Percentiles rank a stretch among this genome's conserved stretches.
Evolutionary conservation across 2,113 vertebrate genomes (phyloP).

Genomic region (Psilopogon haemacephalus): DNA sequence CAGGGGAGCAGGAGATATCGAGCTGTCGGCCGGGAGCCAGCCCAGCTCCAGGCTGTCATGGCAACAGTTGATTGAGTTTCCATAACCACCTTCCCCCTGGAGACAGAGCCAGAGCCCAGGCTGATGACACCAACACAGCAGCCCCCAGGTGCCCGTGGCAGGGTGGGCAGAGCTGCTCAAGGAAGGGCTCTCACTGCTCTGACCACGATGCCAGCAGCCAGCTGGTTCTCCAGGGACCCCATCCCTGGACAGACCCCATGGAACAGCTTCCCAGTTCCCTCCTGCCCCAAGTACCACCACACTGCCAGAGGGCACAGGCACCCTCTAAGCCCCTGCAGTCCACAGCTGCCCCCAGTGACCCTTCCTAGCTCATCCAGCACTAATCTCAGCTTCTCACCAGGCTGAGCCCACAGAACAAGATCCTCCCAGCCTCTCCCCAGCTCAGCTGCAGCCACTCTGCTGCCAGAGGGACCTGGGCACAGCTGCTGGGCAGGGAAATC

Average conservation of each 20-base stretch:
- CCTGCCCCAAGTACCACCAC: neutral
- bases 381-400: neutral
- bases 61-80: neutral
- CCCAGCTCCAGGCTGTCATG: conserved; percentile 18
- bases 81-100: accelerated
- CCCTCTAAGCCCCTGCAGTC: accelerated
- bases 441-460: too few species aligned
- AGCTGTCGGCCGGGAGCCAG: neutral
- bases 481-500: too few species aligned
- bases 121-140: neutral
- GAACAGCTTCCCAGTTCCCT: neutral
- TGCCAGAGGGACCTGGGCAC: too few species aligned
- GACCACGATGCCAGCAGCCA: accelerated
- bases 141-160: neutral
- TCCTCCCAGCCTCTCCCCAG: too few species aligned
- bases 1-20: neutral
- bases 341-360: neutral
- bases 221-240: neutral
- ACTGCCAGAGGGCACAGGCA: neutral
- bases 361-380: neutral
- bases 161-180: neutral
- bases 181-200: neutral
- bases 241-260: neutral
- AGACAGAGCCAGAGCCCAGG: neutral
- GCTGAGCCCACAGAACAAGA: neutral